Conservation (phyloP, 92 coral and sea anemone genomes). For the Chrysogorgia sp. region DNA sequence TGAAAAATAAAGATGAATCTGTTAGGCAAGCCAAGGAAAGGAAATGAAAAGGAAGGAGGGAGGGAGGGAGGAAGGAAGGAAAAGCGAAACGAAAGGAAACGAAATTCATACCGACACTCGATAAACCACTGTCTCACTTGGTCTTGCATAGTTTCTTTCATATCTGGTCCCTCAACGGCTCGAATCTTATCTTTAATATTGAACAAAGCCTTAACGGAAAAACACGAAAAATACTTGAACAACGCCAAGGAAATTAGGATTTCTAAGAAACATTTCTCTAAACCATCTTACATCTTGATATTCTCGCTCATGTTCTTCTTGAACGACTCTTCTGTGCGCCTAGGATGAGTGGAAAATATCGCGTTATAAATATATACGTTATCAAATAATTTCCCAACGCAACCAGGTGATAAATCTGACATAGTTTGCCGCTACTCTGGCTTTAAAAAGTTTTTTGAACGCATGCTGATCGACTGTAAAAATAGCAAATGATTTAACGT, state of each 20-base stretch:
- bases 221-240: neutral
- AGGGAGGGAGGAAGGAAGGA: no score
- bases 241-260: neutral
- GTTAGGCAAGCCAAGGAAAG: no score
- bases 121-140: conserved; percentile 98
- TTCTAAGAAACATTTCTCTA: neutral
- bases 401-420: no score
- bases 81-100: no score
- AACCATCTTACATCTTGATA: conserved; percentile 75
- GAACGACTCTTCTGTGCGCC: conserved; percentile 92
- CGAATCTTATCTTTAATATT: conserved; percentile 90
- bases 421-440: no score
- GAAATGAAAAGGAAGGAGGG: no score
- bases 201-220: conserved; percentile 68
- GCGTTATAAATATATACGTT: neutral
- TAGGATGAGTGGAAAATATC: conserved; percentile 23
- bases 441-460: no score
- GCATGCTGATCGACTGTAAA: no score
- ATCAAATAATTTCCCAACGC: no score
- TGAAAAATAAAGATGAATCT: neutral
- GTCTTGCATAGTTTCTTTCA: conserved; percentile 99
- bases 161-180: conserved; percentile 95
- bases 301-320: conserved; percentile 94
- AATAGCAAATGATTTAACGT: no score
- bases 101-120: conserved; percentile 81